Evolutionary conservation across 2,797 vertebrate genomes (phyloP), one percentile per base, ranked within the genome.

Genomic region (Gouania willdenowi): DNA sequence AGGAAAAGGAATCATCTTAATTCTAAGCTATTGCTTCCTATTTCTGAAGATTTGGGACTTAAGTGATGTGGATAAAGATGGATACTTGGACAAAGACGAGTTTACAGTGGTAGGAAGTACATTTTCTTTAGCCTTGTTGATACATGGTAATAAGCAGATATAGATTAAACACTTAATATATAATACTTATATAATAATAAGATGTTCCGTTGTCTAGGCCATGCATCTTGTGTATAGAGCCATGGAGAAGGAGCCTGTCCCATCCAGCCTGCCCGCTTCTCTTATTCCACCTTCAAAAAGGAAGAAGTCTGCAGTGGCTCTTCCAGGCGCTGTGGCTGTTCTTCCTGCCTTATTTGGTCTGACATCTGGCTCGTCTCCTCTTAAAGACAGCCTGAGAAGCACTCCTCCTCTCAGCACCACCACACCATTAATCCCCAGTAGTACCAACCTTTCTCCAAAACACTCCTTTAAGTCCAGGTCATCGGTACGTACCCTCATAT

Each of bases 221-320:
- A 93, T 98, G 97, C 94, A 97, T 77, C 87, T 99, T 64, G 96
- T 98, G 50, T 98, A 98, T 71, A 91, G 95, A 9, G 88, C 94
- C 57, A 91, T 96, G 37, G 95, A 99, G 75, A 95, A 93, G 36
- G 96, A 98, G 71, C 90, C 92, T 0, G 58, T 98, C 32, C 96
- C 95, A 13, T 60, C 89, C 0, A 56, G 79, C 5, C 75, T 99
- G 52, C 94, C 93, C 0, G 11, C 86, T 1, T 75, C 91, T 50
- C 91, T 98, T 66, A 85, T 99, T 46, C 97, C 97, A 0, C 93
- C 91, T 2, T 90, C 91, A 17, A 98, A 95, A 85, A 89, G 91
- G 54, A 97, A 95, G 81, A 98, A 95, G 79, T 56, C 46, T 0
- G 75, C 91, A 0, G 62, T 59, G 0, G 43, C 73, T 0, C 88